Evolutionary conservation across 2,797 vertebrate species (phyloP), one percentile per base, ranked within the genome.

Genomic region (Gadopsis marmoratus): DNA sequence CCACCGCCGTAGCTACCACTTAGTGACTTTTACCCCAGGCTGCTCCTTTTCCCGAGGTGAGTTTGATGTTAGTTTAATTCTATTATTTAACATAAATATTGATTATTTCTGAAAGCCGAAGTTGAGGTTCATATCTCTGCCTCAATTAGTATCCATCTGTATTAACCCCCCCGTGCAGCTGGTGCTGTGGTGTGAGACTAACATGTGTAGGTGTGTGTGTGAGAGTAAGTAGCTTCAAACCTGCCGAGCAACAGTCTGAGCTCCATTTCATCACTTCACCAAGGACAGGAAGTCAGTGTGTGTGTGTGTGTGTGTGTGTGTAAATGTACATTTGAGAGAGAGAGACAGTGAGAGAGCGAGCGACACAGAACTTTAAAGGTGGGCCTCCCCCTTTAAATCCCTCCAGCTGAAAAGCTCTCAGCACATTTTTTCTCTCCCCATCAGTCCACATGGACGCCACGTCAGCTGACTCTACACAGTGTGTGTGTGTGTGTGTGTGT

Each of bases 371-470:
- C 12, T 61, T 47, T 74, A 59, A 64, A 73, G 37, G 16, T 14
- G 55, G 11, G 53, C 71, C 71, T 78, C 79, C 79, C 79, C 76
- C 81, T 86, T 87, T 82, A 83, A 87, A 81, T 64, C 65, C 66
- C 79, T 79, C 35, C 78, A 82, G 77, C 78, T 79, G 77, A 72
- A 79, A 70, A 45, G 16, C 29, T 59, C 48, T 23, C 26, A n/a
- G 37, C 26, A 0, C 41, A 56, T 79, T 61, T 39, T 51, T 29
- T 29, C 51, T 39, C 58, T 16, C n/a, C 58, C 63, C 75, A 17
- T 74, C 41, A 5, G 17, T 78, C 74, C 86, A 90, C 59, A 61
- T 89, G 81, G 83, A 80, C 8, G 88, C 91, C 91, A 92, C 89
- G 88, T 92, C 91, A 90, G 85, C 90, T 66, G 64, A 59, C 45